Evolutionary conservation across 2,888 invertebrate species (phyloP).

Genomic region (Synergus gifuensis): DNA sequence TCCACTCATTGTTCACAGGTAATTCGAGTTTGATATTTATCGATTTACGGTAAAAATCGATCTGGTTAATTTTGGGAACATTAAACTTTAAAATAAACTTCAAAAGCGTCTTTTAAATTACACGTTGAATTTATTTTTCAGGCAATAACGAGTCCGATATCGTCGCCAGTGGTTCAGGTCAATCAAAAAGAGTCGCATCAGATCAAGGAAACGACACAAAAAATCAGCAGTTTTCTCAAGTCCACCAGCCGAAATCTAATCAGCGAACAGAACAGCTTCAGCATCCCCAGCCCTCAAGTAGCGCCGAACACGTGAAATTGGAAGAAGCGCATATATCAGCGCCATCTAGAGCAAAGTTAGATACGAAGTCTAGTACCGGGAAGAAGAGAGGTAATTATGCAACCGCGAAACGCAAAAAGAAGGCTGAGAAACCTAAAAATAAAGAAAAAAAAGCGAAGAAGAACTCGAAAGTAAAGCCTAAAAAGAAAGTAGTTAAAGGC

Average conservation of each 20-base stretch:
- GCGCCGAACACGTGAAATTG: conserved; percentile 76
- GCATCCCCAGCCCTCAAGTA: conserved; percentile 54
- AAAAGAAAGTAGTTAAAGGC: conserved; percentile 45
- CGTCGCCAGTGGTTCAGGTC: conserved; percentile 61
- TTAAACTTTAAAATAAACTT: too few species aligned
- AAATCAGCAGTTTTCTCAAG: conserved; percentile 13
- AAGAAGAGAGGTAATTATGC: background rate
- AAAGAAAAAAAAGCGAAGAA: background rate
- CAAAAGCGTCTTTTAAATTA: background rate
- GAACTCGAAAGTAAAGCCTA: background rate
- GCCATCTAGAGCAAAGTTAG: conserved; percentile 75
- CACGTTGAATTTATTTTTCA: conserved; percentile 48
- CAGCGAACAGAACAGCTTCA: conserved; percentile 57
- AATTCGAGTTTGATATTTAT: conserved; percentile 47
- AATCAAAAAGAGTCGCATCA: conserved; percentile 48
- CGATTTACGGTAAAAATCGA: background rate
- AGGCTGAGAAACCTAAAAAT: background rate
- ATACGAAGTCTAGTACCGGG: conserved; percentile 54
- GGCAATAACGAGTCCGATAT: conserved; percentile 72
- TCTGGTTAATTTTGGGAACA: too few species aligned
- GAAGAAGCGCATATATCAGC: conserved; percentile 78
- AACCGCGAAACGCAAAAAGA: background rate
- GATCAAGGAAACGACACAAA: conserved; percentile 36
- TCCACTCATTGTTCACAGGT: conserved; percentile 73
- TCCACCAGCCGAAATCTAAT: conserved; percentile 46